phyloP scores from a whole-genome alignment of 2,113 vertebrate genomes.

The Albula goreensis region DNA sequence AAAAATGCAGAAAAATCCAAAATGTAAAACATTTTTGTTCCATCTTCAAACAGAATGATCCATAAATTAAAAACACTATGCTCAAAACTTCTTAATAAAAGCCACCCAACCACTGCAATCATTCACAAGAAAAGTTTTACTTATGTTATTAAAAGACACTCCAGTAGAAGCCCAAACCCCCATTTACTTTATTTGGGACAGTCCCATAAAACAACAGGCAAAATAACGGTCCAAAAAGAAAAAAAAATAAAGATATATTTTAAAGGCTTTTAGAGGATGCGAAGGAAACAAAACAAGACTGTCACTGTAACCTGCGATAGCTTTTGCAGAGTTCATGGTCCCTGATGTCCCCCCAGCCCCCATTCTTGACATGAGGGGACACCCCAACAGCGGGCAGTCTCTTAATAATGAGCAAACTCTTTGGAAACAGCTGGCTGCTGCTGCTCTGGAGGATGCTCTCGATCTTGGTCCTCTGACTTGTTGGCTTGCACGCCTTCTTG shows the following conservation, averaged over 20 bases:
- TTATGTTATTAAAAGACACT: slow-evolving; percentile 46
- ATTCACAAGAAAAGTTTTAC: slow-evolving; percentile 20
- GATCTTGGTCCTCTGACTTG: slow-evolving; percentile 87
- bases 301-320: slow-evolving; percentile 90
- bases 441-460: slow-evolving; percentile 86
- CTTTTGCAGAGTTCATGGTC: slow-evolving; percentile 99
- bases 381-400: slow-evolving; percentile 81
- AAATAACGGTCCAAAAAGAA: slow-evolving; percentile 71
- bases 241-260: slow-evolving; percentile 56
- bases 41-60: no score
- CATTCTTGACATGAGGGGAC: slow-evolving; percentile 94
- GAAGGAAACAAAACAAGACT: slow-evolving; percentile 57
- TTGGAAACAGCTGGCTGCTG: slow-evolving; percentile 86
- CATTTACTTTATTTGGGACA: slow-evolving; percentile 75
- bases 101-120: neutral
- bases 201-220: slow-evolving; percentile 74
- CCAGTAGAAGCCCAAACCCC: slow-evolving; percentile 60
- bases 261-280: slow-evolving; percentile 75
- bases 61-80: neutral
- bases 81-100: slow-evolving; percentile 14
- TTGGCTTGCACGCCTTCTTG: slow-evolving; percentile 87
- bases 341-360: slow-evolving; percentile 97
- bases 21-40: no score
- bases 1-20: no score
- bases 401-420: slow-evolving; percentile 80